Percentiles rank a stretch among this genome's conserved stretches.
phyloP scores from a whole-genome alignment of 2,888 invertebrate species.

The Zootermopsis nevadensis region DNA sequence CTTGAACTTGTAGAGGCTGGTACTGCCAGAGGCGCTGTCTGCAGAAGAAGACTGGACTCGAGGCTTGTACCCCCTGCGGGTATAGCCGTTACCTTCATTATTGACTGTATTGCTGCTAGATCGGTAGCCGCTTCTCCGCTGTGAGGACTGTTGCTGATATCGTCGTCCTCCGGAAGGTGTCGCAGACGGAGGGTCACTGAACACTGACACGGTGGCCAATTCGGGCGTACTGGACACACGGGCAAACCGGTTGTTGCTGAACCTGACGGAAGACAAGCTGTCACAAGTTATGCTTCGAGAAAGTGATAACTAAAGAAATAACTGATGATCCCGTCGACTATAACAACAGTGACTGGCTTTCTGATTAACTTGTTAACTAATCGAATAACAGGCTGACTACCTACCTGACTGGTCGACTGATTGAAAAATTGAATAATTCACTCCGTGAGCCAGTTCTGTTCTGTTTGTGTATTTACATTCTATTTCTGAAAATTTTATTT shows the following conservation, averaged over 20 bases:
- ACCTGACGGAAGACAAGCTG: slow-evolving; percentile 37
- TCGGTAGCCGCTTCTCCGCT: slow-evolving; percentile 60
- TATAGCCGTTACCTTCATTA: slow-evolving; percentile 46
- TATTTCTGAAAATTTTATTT: too few relatives aligned
- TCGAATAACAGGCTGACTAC: too few relatives aligned
- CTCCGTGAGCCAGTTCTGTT: too few relatives aligned
- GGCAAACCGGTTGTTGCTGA: slow-evolving; percentile 60
- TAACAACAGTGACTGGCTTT: too few relatives aligned
- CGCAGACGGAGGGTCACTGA: slow-evolving; percentile 68
- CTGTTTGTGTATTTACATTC: too few relatives aligned
- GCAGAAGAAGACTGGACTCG: slow-evolving; percentile 59
- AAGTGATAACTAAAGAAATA: too few relatives aligned
- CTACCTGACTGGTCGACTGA: too few relatives aligned
- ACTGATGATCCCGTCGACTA: too few relatives aligned
- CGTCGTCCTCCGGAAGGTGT: slow-evolving; percentile 57
- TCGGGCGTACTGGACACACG: slow-evolving; percentile 62
- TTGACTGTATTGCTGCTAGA: slow-evolving; percentile 57
- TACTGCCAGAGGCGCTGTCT: slow-evolving; percentile 62
- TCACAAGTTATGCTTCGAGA: not conserved
- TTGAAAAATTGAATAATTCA: too few relatives aligned
- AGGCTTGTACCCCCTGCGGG: slow-evolving; percentile 76
- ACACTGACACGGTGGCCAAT: slow-evolving; percentile 75
- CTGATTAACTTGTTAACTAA: too few relatives aligned
- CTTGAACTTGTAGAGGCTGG: slow-evolving; percentile 83
- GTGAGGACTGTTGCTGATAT: slow-evolving; percentile 54